Evolutionary conservation across 2,113 vertebrate genomes (phyloP).

Genomic region (Rhea americana): DNA sequence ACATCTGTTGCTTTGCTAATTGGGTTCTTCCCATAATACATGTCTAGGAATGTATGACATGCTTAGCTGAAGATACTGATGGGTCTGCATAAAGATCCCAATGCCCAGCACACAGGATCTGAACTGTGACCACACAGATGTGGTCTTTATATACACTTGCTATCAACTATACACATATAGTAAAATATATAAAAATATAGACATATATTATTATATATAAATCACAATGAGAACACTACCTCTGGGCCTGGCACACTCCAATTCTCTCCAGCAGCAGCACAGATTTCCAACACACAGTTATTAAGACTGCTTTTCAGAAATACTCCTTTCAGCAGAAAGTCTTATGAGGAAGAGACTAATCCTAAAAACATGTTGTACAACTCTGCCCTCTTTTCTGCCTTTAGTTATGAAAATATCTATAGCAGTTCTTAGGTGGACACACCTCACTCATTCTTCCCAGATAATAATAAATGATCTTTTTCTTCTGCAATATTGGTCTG

Average conservation of each 20-base stretch:
- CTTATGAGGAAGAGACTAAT: not conserved
- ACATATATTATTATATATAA: not conserved
- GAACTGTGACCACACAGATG: not conserved
- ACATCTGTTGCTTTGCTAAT: not conserved
- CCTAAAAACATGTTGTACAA: not conserved
- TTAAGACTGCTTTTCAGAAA: not conserved
- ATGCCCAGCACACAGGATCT: not conserved
- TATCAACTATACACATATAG: not conserved
- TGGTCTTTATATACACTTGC: not conserved
- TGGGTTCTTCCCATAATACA: not conserved
- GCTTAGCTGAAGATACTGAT: not conserved
- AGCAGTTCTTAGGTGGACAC: not conserved
- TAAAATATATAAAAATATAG: not conserved
- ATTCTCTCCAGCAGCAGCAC: not conserved
- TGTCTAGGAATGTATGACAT: fast-evolving
- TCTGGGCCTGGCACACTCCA: not conserved
- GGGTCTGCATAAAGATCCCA: not conserved
- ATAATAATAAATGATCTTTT: not conserved
- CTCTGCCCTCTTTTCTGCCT: not conserved
- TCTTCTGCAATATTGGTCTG: not conserved
- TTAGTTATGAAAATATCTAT: not conserved
- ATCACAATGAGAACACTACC: not conserved
- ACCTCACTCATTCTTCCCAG: not conserved
- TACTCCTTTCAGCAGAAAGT: not conserved
- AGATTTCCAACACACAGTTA: not conserved